Evolutionary conservation across 2,113 vertebrate species (phyloP), one percentile per base, ranked within the genome.

Genomic region (Calyptommatus sinebrachiatus): DNA sequence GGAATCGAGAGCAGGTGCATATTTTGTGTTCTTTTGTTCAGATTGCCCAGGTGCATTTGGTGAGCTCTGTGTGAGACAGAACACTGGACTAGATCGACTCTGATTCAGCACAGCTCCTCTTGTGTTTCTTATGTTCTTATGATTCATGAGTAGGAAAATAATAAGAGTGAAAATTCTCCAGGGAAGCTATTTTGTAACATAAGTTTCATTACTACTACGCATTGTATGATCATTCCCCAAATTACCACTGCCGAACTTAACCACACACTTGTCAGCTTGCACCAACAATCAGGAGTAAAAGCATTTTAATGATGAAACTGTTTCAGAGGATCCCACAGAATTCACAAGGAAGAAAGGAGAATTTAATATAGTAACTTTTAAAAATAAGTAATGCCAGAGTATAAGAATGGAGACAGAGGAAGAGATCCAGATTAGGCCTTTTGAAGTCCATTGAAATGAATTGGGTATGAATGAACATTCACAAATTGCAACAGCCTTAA

Each of bases 221-320:
- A 50, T 77, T 78, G 28, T 46, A 80, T 77, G 48, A 73, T 57
- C 14, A 71, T 83, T 45, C 46, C 63, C 78, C 63, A 67, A 46
- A 70, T 61, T 12, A 46, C 0, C 0, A n/a, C 26, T 68, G 20
- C 0, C 3, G 60, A 86, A 35, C 12, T 67, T 63, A 66, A 77
- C 46, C 65, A 31, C 31, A 76, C 72, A 16, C 72, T 71, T 0
- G 0, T 35, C 72, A 67, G 11, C 24, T 31, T 73, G 62, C 72
- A 62, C 0, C 48, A 4, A 74, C 48, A 66, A 26, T 20, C 60
- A 68, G 70, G 20, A 73, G 46, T 69, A 46, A 45, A 28, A 65
- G 4, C 0, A 10, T 31, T 5, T 22, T 67, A 31, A 14, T 8
- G 26, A 3, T 6, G 22, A 81, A 18, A n/a, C 72, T 68, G 0